Evolutionary conservation across 2,113 vertebrate genomes (phyloP).

Genomic region (Megaptera novaeangliae): DNA sequence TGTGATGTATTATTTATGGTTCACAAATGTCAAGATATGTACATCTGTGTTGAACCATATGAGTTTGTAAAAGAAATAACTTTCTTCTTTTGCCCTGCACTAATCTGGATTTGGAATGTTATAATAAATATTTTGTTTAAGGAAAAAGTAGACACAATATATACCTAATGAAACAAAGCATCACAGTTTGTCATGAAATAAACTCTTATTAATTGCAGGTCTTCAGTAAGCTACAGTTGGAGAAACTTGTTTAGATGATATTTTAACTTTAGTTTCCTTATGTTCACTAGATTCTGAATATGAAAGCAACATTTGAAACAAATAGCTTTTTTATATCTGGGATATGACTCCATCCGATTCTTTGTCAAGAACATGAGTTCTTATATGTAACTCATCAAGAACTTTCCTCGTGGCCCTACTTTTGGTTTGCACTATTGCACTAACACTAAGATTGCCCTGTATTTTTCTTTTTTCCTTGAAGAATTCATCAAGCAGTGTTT

Average conservation of each 20-base stretch:
- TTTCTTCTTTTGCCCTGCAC: not conserved
- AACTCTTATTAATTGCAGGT: not conserved
- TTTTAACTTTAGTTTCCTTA: not conserved
- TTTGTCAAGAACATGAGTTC: not conserved
- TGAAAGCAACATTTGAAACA: not conserved
- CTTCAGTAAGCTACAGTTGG: not conserved
- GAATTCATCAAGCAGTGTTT: slow-evolving; percentile 29
- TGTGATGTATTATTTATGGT: not conserved
- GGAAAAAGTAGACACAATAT: not conserved
- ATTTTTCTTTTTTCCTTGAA: slow-evolving; percentile 3
- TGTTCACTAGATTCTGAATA: not conserved
- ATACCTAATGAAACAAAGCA: not conserved
- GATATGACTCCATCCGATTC: not conserved
- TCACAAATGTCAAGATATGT: not conserved
- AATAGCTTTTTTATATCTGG: not conserved
- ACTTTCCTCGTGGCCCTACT: not conserved
- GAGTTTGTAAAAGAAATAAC: not conserved
- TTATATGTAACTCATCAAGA: not conserved
- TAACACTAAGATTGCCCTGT: not conserved
- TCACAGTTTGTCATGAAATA: not conserved
- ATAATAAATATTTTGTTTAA: not conserved
- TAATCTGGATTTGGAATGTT: not conserved
- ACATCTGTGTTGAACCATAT: not conserved
- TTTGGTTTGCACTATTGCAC: not conserved
- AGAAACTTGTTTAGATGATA: not conserved